A percentile compares a stretch with the other conserved stretches of the same genome.
Evolutionary conservation across 2,888 invertebrate genomes (phyloP).

Genomic region (Megastigmus dorsalis): DNA sequence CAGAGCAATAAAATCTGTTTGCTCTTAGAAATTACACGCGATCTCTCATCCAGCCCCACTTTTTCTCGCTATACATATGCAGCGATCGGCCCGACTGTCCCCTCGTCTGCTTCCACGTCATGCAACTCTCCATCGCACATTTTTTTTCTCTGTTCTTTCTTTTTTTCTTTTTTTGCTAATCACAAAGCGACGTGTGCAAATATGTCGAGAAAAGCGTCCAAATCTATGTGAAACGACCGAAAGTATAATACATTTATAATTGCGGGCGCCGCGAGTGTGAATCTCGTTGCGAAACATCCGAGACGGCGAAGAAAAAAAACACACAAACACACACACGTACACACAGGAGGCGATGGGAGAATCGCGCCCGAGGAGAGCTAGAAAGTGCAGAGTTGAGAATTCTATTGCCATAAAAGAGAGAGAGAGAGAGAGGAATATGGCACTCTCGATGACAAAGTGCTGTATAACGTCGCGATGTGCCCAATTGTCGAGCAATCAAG

Average conservation of each 20-base stretch:
- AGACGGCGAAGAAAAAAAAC: background rate
- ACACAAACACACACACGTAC: background rate
- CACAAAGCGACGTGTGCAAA: background rate
- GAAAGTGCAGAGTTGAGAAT: constrained; percentile 43
- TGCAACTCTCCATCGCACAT: too few relatives aligned
- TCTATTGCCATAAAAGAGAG: background rate
- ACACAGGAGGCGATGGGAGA: background rate
- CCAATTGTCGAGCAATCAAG: constrained; percentile 30
- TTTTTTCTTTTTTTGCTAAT: too few relatives aligned
- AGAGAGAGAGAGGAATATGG: background rate
- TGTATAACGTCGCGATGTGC: constrained; percentile 1
- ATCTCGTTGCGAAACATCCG: constrained; percentile 32
- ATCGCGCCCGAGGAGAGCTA: constrained; percentile 14
- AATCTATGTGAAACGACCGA: background rate
- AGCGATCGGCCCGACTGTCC: too few relatives aligned
- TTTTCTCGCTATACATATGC: too few relatives aligned
- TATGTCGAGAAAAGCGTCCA: background rate
- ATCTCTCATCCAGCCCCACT: too few relatives aligned
- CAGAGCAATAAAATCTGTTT: too few relatives aligned
- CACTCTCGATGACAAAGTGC: constrained; percentile 32
- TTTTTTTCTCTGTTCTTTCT: too few relatives aligned
- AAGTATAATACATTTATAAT: constrained; percentile 34
- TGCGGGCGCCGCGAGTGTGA: constrained; percentile 13
- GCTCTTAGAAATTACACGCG: too few relatives aligned
- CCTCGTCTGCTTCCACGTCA: too few relatives aligned